A percentile compares a stretch with the other conserved stretches of the same genome.
phyloP scores from a whole-genome alignment of 2,797 vertebrate species.

The Coluber constrictor region DNA sequence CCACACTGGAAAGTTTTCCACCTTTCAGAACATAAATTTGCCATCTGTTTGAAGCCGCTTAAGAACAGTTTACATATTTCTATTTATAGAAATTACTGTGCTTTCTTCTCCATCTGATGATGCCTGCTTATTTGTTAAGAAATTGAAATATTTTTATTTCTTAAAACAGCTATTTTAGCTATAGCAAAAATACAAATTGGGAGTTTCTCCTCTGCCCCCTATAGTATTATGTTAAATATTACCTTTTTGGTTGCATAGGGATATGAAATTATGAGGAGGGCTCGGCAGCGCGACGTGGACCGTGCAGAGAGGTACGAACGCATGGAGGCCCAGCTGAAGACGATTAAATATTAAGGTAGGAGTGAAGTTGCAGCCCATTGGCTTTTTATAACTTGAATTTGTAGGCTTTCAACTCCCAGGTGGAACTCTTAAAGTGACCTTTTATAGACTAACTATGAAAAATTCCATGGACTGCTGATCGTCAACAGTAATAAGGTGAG shows the following conservation, averaged over 20 bases:
- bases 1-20: not conserved
- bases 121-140: not conserved
- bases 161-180: not conserved
- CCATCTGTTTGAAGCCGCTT: not conserved
- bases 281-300: slow-evolving; percentile 57
- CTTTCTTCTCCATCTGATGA: not conserved
- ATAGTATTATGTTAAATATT: not conserved
- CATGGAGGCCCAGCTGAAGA: slow-evolving; percentile 30
- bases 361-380: not conserved
- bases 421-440: not conserved
- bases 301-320: not conserved
- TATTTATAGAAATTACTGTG: not conserved
- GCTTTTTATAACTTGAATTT: not conserved
- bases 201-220: not conserved
- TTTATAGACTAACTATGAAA: not conserved
- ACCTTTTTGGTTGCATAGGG: slow-evolving; percentile 62
- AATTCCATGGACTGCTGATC: not conserved
- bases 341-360: slow-evolving; percentile 52
- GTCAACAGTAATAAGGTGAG: not conserved
- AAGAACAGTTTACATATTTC: not conserved
- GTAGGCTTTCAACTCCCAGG: not conserved
- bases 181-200: not conserved
- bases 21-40: not conserved
- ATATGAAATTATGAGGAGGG: slow-evolving; percentile 69
- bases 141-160: not conserved